Percentiles rank a stretch among this genome's conserved stretches.
phyloP scores from a whole-genome alignment of 1,140 invertebrate species.

The Dendroctonus valens region DNA sequence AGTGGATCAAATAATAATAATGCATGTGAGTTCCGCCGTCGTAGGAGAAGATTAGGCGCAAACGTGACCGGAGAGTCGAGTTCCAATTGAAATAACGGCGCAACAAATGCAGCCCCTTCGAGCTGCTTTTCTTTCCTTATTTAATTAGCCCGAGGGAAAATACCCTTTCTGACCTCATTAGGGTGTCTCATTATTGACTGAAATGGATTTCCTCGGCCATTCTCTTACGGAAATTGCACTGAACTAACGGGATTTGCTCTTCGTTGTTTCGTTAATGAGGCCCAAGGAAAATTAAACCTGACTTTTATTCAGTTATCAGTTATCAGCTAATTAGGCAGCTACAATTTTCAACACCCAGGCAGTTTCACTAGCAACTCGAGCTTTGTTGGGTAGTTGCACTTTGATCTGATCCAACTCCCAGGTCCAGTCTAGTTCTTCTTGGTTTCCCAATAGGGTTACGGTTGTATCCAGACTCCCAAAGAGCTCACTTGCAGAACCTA shows the following conservation, averaged over 20 bases:
- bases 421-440: slow-evolving; percentile 27
- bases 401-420: slow-evolving; percentile 27
- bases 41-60: slow-evolving; percentile 10
- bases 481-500: slow-evolving; percentile 51
- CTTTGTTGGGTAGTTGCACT: slow-evolving; percentile 43
- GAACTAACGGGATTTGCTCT: slow-evolving; percentile 6
- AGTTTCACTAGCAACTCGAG: slow-evolving; percentile 40
- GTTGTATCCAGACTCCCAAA: slow-evolving; percentile 47
- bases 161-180: slow-evolving; percentile 8
- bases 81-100: slow-evolving; percentile 6
- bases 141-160: slow-evolving; percentile 17
- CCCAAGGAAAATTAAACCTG: too few relatives aligned
- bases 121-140: slow-evolving; percentile 15
- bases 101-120: slow-evolving; percentile 12
- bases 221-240: slow-evolving; percentile 16
- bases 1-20: too few relatives aligned
- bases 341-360: slow-evolving; percentile 46
- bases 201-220: slow-evolving; percentile 13
- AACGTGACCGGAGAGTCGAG: slow-evolving; percentile 16
- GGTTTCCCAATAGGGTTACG: slow-evolving; percentile 52
- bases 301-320: too few relatives aligned
- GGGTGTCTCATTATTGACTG: slow-evolving; percentile 4
- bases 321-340: background rate
- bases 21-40: background rate
- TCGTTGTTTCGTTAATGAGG: too few relatives aligned